A percentile compares a stretch with the other conserved stretches of the same genome.
These are phyloP conservation scores for Miltochrista miniata DNA, from an alignment of 2,888 invertebrate genomes.

Conservation along the genomic window DNA sequence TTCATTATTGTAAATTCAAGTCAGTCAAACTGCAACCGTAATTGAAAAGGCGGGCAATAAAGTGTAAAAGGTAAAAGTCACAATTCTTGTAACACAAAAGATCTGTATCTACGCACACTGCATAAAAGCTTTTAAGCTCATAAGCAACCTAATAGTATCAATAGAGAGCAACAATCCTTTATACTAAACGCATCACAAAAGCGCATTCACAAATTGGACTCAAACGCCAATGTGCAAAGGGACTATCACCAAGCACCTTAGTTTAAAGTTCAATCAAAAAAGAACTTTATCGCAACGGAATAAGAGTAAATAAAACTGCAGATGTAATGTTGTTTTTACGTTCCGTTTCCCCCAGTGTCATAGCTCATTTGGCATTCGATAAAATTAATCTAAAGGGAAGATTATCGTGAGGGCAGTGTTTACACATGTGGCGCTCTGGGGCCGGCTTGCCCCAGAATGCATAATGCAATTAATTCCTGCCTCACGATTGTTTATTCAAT, in stretches of 20 bases:
- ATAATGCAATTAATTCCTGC: slow-evolving; percentile 71
- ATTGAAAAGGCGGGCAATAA: background rate
- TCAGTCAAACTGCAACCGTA: background rate
- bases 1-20: background rate
- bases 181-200: slow-evolving; percentile 63
- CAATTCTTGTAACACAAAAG: slow-evolving; percentile 18
- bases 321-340: slow-evolving; percentile 32
- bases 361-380: slow-evolving; percentile 81
- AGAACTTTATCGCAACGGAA: slow-evolving; percentile 36
- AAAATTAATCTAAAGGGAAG: slow-evolving; percentile 76
- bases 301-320: slow-evolving; percentile 36
- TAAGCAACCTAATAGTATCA: slow-evolving; percentile 39
- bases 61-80: slow-evolving; percentile 15
- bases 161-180: slow-evolving; percentile 44
- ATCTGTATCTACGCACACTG: slow-evolving; percentile 10
- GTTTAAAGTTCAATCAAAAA: slow-evolving; percentile 31
- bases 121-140: slow-evolving; percentile 30
- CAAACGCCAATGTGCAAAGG: slow-evolving; percentile 67
- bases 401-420: slow-evolving; percentile 65
- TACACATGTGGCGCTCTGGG: slow-evolving; percentile 62
- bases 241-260: slow-evolving; percentile 36
- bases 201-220: slow-evolving; percentile 79
- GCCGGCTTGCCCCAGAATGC: slow-evolving; percentile 38
- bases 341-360: slow-evolving; percentile 67
- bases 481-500: slow-evolving; percentile 55